phyloP scores from a whole-genome alignment of 53 echinoderm and acorn worm genomes.

The Holothuria leucospilota region DNA sequence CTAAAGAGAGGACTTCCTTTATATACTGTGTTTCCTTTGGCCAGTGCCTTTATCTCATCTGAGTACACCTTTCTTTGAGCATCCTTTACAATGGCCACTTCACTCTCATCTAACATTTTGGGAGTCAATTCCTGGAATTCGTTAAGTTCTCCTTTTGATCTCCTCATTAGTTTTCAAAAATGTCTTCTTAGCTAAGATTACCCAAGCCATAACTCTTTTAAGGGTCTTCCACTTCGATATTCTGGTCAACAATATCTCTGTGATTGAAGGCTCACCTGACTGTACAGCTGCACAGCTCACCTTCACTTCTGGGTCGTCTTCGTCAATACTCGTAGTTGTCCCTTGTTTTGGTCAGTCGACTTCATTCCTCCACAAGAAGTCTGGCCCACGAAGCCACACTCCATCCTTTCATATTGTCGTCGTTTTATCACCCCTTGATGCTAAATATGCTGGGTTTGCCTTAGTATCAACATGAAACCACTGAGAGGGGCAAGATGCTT shows the following conservation, averaged over 20 bases:
- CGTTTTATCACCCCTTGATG: no score
- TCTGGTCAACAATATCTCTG: no score
- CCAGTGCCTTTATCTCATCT: slow-evolving; percentile 58
- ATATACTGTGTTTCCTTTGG: slow-evolving; percentile 33
- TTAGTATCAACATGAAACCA: no score
- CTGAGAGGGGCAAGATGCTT: no score
- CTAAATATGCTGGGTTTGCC: no score
- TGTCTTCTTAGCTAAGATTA: slow-evolving; percentile 18
- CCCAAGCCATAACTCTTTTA: slow-evolving; percentile 46
- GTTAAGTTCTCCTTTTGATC: background rate
- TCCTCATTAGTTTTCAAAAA: slow-evolving; percentile 8
- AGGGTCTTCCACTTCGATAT: no score
- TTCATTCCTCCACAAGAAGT: slow-evolving; percentile 47
- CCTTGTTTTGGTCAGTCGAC: slow-evolving; percentile 58
- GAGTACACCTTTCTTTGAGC: slow-evolving; percentile 59
- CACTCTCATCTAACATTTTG: background rate
- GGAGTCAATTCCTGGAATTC: background rate
- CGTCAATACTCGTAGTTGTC: slow-evolving; percentile 44
- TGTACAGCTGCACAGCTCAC: slow-evolving; percentile 36
- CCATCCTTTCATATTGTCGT: no score
- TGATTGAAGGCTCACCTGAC: slow-evolving; percentile 33
- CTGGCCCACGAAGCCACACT: slow-evolving; percentile 61
- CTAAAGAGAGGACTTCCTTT: background rate
- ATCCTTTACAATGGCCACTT: slow-evolving; percentile 28
- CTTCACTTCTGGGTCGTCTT: no score